Conservation (phyloP, 1,140 invertebrate species). For the Centruroides sculpturatus region DNA sequence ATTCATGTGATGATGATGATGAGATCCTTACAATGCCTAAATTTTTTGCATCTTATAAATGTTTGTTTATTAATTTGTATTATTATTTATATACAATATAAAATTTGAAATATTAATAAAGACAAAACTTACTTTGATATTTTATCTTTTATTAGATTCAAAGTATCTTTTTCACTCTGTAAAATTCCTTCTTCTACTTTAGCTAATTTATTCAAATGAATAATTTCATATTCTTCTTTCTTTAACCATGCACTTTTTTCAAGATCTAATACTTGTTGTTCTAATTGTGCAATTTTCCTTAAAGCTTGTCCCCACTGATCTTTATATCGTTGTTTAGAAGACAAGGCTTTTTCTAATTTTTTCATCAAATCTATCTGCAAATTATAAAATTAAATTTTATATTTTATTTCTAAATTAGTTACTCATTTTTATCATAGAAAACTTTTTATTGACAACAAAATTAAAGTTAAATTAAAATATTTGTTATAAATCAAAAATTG, state of each 20-base stretch:
- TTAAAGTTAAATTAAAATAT: too few species aligned
- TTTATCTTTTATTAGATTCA: slow-evolving; percentile 6
- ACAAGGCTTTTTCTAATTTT: slow-evolving; percentile 7
- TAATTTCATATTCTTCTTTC: slow-evolving; percentile 3
- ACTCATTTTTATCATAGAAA: too few species aligned
- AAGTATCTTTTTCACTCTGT: slow-evolving; percentile 5
- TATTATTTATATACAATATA: too few species aligned
- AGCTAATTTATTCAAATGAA: slow-evolving; percentile 2
- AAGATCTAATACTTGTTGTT: slow-evolving; percentile 8
- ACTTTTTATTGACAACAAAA: too few species aligned
- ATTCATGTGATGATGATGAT: too few species aligned
- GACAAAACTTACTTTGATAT: not conserved
- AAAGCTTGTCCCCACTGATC: slow-evolving; percentile 9
- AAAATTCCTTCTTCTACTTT: slow-evolving; percentile 1
- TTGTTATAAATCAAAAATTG: too few species aligned
- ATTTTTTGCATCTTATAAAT: too few species aligned
- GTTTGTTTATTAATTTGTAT: too few species aligned
- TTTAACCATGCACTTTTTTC: not conserved
- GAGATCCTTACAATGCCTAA: too few species aligned
- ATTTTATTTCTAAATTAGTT: too few species aligned
- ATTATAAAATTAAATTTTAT: too few species aligned
- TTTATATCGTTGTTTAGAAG: slow-evolving; percentile 12
- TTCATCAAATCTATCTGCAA: not conserved
- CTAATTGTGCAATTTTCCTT: not conserved
- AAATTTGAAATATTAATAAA: not conserved